These are phyloP conservation scores for Araneus ventricosus DNA, from an alignment of 1,140 invertebrate species.

Conservation along the genomic window DNA sequence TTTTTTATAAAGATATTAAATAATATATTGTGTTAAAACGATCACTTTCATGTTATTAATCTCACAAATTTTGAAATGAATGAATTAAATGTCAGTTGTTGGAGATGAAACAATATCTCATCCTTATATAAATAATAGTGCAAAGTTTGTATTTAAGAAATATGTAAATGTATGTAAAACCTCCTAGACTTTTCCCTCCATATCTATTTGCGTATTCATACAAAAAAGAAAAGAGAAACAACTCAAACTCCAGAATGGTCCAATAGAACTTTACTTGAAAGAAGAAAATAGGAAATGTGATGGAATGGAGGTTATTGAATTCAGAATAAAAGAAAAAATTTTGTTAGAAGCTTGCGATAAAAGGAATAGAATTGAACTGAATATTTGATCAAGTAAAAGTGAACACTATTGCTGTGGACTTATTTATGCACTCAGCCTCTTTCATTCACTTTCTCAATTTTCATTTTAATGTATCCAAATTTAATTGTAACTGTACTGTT, in stretches of 20 bases:
- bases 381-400: background rate
- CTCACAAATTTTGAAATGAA: too few relatives aligned
- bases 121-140: background rate
- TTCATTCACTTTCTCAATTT: background rate
- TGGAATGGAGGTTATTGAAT: background rate
- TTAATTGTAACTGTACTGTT: too few relatives aligned
- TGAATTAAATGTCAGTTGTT: too few relatives aligned
- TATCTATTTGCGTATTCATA: background rate
- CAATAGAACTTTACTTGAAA: constrained; percentile 13
- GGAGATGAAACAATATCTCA: background rate
- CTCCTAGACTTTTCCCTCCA: background rate
- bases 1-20: too few relatives aligned
- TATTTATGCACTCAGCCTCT: background rate
- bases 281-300: background rate
- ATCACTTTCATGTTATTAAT: too few relatives aligned
- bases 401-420: background rate
- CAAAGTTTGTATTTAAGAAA: background rate
- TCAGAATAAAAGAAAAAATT: constrained; percentile 1
- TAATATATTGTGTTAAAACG: too few relatives aligned
- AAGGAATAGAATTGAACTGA: background rate
- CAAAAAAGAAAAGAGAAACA: background rate
- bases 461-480: background rate
- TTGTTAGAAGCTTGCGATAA: background rate
- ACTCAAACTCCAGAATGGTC: background rate
- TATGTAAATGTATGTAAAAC: background rate